Conservation (phyloP, 2,888 invertebrate species). For the Autographa pulchrina region DNA sequence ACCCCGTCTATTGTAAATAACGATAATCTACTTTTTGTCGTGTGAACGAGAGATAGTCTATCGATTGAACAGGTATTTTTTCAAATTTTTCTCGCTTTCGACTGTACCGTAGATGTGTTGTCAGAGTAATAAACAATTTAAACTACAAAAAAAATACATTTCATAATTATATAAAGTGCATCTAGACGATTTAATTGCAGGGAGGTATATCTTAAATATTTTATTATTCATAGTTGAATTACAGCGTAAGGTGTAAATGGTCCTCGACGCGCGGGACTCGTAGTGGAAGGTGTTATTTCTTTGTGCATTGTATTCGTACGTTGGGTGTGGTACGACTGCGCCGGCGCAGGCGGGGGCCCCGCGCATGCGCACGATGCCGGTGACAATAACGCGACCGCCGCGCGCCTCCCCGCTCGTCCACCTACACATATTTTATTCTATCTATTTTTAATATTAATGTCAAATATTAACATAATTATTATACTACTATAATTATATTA, state of each 20-base stretch:
- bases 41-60: conserved; percentile 88
- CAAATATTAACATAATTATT: conserved; percentile 89
- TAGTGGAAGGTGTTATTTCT: conserved; percentile 72
- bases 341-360: conserved; percentile 47
- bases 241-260: conserved; percentile 84
- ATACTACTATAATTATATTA: conserved; percentile 85
- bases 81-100: conserved; percentile 89
- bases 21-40: conserved; percentile 88
- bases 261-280: conserved; percentile 79
- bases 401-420: conserved; percentile 86
- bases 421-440: conserved; percentile 89
- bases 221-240: conserved; percentile 87
- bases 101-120: conserved; percentile 90
- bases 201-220: conserved; percentile 87
- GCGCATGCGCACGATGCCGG: conserved; percentile 60
- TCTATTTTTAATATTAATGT: conserved; percentile 89
- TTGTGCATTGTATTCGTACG: conserved; percentile 60
- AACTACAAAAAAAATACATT: conserved; percentile 87
- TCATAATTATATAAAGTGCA: conserved; percentile 86
- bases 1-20: conserved; percentile 88
- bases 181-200: conserved; percentile 87
- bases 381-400: conserved; percentile 79
- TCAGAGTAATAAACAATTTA: conserved; percentile 86
- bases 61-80: conserved; percentile 89
- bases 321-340: conserved; percentile 54